Evolutionary conservation across 2,888 invertebrate species (phyloP), one percentile per base, ranked within the genome.

Genomic region (Pollenia amentaria): DNA sequence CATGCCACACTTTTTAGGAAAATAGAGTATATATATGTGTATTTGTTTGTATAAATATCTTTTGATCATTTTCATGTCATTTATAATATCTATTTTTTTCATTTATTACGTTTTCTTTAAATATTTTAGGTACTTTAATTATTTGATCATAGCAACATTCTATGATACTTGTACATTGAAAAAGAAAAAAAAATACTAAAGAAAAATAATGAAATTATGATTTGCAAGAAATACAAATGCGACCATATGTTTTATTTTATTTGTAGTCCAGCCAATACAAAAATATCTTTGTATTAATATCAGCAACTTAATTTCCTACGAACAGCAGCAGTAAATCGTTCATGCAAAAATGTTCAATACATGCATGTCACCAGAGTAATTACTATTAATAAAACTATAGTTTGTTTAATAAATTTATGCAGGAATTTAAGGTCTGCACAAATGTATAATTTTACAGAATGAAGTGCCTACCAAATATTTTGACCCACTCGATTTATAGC

Each of bases 61-160:
- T 48, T 64, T 53, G 67, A 87, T 87, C 76, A 81, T 84, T 87
- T 84, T 81, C 73, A 64, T 87, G 84, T 87, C 86, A 87, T 87
- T 87, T 84, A 81, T 84, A 78, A 84, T 77, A 87, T 64, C 60
- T 83, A 72, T 79, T 77, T 60, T 51, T 62, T 80, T 42, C 48
- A 46, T 77, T 70, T 21, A 16, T 69, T 42, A 42, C 14, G 16
- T 38, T 72, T 75, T 69, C 51, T 76, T 69, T 18, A 72, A 64
- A 29, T 77, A 70, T 46, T 55, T 62, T 40, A 62, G 57, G 51
- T 65, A 65, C 65, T n/a, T 6, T 29, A 29, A 73, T 55, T 60
- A 67, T 44, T 78, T 48, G 72, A 18, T 60, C 42, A 48, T 80
- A 76, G 60, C 57, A 69, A 48, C 60, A 80, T 51, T 53, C 44